Evolutionary conservation across 2,888 invertebrate species (phyloP), one percentile per base, ranked within the genome.

Genomic region (Torymus aiolomorphi): DNA sequence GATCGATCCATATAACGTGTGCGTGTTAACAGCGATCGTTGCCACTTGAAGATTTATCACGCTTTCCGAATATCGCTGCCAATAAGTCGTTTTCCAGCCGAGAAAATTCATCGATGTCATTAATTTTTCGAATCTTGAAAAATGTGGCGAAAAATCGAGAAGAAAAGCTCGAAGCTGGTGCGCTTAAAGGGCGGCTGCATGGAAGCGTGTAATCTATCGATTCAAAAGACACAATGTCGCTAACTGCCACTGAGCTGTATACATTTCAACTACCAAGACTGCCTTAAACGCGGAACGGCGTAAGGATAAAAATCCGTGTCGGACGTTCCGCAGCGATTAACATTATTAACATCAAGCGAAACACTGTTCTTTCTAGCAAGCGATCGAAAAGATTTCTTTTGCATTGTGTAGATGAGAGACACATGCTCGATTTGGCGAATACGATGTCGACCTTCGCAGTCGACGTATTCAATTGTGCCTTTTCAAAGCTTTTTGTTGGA

Each of bases 1-100:
- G 79, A 51, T 75, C 71, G 56, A 13, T n/a, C n/a, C 20, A 70
- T 79, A 52, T 75, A 79, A 59, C 70, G 79, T 65, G 78, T 78
- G 71, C 18, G 42, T n/a, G 13, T 24, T 42, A 54, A 59, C 0
- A 62, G 11, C 24, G 72, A 72, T 59, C 79, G 79, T 56, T 66
- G 65, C 3, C 12, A 8, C 14, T 31, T 42, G n/a, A 52, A n/a
- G 14, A 2, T 63, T 10, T 0, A n/a, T 20, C 63, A 61, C 13
- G 18, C 42, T 54, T n/a, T 20, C n/a, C 24, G 42, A 24, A 59
- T 5, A 52, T 62, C 31, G 49, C 20, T 24, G 24, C 65, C 20
- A 12, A 66, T 8, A n/a, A 74, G 57, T 57, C 13, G 56, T 54
- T 56, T n/a, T 31, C 65, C 73, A 65, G 56, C 65, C 66, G 57